These are phyloP conservation scores for Hoplodrina blanda DNA, from an alignment of 2,888 invertebrate genomes.

Conservation along the genomic window DNA sequence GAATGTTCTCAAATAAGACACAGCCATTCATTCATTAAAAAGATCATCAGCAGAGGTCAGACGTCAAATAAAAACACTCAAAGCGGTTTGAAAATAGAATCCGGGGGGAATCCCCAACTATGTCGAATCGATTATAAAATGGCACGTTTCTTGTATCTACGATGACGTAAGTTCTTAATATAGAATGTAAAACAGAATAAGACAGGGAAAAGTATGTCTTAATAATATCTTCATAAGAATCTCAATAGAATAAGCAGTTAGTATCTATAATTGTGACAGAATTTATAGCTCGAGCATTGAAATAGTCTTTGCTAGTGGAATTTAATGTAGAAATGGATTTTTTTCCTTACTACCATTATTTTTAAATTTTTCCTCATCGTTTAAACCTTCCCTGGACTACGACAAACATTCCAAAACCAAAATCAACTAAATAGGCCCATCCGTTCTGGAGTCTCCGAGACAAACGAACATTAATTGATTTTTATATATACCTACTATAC, in stretches of 20 bases:
- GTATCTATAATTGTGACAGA: background rate
- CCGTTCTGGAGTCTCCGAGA: no score
- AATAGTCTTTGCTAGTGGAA: no score
- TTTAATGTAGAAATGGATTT: no score
- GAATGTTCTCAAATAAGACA: background rate
- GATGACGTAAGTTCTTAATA: slow-evolving; percentile 19
- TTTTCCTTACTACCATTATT: no score
- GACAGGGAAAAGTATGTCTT: background rate
- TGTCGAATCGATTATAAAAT: background rate
- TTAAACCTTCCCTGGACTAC: no score
- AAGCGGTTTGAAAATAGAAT: background rate
- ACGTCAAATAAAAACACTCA: background rate
- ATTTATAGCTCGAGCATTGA: background rate
- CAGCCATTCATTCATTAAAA: slow-evolving; percentile 5
- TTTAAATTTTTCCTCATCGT: no score
- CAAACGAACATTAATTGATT: no score
- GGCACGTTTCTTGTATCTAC: background rate
- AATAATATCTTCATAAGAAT: slow-evolving; percentile 33
- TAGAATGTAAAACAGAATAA: background rate
- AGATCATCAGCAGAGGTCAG: background rate
- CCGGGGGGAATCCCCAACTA: slow-evolving; percentile 4
- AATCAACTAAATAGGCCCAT: no score
- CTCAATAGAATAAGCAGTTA: background rate
- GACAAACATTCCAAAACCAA: no score
- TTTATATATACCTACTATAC: no score